These are phyloP conservation scores for Protomyctophum bolini DNA, from an alignment of 2,113 vertebrate species.

Conservation along the genomic window DNA sequence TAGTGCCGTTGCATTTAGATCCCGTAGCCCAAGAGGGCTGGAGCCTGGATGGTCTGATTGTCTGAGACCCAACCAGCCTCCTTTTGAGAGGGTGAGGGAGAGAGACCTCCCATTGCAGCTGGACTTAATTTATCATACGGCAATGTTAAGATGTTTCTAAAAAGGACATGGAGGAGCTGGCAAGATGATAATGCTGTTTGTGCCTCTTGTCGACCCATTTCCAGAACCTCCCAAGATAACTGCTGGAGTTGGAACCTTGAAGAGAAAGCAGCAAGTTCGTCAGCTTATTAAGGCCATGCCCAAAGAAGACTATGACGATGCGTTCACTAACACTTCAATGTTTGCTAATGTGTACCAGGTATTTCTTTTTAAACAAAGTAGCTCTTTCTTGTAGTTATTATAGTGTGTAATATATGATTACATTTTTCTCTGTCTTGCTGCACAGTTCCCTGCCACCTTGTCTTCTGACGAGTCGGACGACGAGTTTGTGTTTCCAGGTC, in stretches of 20 bases:
- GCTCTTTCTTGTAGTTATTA: neutral
- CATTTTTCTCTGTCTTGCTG: neutral
- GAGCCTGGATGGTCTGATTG: too few species aligned
- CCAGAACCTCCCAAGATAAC: constrained; percentile 71
- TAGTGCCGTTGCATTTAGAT: too few species aligned
- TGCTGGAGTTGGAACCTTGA: constrained; percentile 87
- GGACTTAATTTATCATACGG: too few species aligned
- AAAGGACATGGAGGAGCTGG: too few species aligned
- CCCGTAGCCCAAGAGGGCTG: too few species aligned
- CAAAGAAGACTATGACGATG: constrained; percentile 87
- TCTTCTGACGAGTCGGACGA: constrained; percentile 64
- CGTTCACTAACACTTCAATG: constrained; percentile 81
- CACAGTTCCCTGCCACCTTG: constrained; percentile 80
- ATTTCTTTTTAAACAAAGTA: too few species aligned
- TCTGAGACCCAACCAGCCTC: too few species aligned
- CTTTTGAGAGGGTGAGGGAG: too few species aligned
- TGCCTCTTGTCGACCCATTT: constrained; percentile 2
- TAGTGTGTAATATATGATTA: neutral
- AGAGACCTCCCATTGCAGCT: too few species aligned
- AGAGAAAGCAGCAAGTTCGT: constrained; percentile 90
- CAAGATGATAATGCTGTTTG: neutral
- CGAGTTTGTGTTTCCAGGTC: constrained; percentile 65
- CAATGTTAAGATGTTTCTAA: too few species aligned
- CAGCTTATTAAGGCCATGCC: constrained; percentile 88
- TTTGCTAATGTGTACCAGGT: too few species aligned